Evolutionary conservation across 2,113 vertebrate species (phyloP).

Genomic region (Psittacara wagleri): DNA sequence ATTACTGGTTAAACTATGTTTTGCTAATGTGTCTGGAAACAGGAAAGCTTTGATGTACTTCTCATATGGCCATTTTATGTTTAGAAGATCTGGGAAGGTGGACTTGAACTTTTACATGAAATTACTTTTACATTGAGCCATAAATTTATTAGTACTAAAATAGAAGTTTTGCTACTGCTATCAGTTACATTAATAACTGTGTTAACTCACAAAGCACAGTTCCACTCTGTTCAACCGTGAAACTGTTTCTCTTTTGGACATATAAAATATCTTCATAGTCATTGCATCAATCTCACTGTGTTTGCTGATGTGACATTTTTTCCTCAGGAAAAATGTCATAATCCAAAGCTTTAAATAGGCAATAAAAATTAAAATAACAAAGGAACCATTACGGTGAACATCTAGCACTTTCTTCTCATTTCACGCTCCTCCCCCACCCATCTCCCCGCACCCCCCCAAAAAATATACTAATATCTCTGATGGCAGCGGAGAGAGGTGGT

Average conservation of each 20-base stretch:
- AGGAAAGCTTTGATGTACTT: neutral
- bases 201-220: neutral
- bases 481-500: neutral
- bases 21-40: neutral
- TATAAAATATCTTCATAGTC: neutral
- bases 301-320: neutral
- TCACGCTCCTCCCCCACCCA: neutral
- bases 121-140: neutral
- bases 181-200: neutral
- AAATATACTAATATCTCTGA: neutral
- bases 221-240: neutral
- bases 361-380: constrained; percentile 37
- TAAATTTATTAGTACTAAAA: neutral
- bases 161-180: neutral
- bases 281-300: neutral
- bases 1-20: neutral
- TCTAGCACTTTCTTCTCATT: neutral
- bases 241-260: neutral
- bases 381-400: neutral
- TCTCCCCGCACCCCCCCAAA: too few relatives aligned
- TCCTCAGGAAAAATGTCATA: constrained; percentile 1
- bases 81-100: neutral
- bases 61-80: neutral
- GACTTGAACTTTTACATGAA: neutral
- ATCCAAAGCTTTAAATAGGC: neutral